A percentile compares a stretch with the other conserved stretches of the same genome.
phyloP scores from a whole-genome alignment of 2,113 vertebrate genomes.

The Notothenia rossii region DNA sequence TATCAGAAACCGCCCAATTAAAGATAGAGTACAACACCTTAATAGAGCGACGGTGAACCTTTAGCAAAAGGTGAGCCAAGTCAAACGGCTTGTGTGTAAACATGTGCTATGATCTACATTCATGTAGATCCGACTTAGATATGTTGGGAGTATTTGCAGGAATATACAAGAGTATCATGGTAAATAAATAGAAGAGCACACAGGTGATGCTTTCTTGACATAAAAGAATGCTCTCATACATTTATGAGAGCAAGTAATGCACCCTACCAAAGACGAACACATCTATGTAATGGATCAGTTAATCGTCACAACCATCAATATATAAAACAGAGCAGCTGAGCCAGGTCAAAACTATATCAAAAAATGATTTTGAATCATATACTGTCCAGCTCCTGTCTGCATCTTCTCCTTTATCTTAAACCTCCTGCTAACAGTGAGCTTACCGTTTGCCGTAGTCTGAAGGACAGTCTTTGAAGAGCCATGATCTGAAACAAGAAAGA shows the following conservation, averaged over 20 bases:
- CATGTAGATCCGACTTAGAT: not conserved
- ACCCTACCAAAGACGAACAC: not conserved
- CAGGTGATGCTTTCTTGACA: not conserved
- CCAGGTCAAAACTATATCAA: not conserved
- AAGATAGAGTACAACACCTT: not conserved
- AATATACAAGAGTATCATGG: not conserved
- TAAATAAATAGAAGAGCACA: not conserved
- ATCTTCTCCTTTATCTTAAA: not conserved
- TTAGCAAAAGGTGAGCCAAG: not conserved
- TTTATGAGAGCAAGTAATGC: not conserved
- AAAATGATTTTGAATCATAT: fast-evolving
- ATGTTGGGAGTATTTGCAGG: not conserved
- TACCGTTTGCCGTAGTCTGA: constrained; percentile 78
- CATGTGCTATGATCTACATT: not conserved
- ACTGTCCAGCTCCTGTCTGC: not conserved
- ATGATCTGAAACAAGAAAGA: constrained; percentile 71
- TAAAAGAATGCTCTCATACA: no score
- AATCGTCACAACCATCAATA: not conserved
- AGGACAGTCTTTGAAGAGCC: constrained; percentile 79
- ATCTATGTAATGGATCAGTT: not conserved
- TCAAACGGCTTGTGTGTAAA: not conserved
- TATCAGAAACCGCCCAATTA: not conserved
- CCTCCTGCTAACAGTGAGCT: constrained; percentile 16
- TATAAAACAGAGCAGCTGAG: not conserved
- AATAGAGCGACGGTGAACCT: not conserved